Percentiles rank a stretch among this genome's conserved stretches.
These are phyloP conservation scores for Heteronetta atricapilla DNA, from an alignment of 2,113 vertebrate species.

Conservation along the genomic window DNA sequence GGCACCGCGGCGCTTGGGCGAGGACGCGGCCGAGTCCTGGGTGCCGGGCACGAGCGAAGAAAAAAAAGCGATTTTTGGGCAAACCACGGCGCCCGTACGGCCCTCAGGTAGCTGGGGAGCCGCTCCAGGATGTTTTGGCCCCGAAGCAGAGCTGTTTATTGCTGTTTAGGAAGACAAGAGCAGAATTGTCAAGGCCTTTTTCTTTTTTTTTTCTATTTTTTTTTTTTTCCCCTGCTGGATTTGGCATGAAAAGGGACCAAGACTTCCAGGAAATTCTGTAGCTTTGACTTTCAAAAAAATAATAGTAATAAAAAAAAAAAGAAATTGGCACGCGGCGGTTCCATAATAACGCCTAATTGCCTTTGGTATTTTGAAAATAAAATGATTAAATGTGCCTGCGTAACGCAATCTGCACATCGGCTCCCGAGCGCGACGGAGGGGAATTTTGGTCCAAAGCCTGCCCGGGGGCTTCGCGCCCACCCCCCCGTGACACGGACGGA, in stretches of 20 bases:
- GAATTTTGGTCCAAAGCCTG: not conserved
- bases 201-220: not conserved
- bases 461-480: accelerated
- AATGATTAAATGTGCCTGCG: not conserved
- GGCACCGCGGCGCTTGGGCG: accelerated
- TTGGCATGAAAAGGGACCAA: slow-evolving; percentile 36
- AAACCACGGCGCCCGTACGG: not conserved
- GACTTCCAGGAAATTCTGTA: slow-evolving; percentile 62
- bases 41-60: accelerated
- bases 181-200: not conserved
- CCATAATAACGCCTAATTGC: not conserved
- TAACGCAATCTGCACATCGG: not conserved
- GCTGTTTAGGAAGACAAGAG: not conserved
- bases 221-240: not conserved
- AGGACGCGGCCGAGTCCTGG: accelerated
- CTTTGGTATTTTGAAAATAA: slow-evolving; percentile 26
- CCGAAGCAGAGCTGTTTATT: not conserved
- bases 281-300: slow-evolving; percentile 17
- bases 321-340: not conserved
- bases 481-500: accelerated
- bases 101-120: not conserved
- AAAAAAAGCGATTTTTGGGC: not conserved
- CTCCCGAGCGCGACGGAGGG: not conserved
- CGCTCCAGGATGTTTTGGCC: not conserved
- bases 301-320: not conserved